Evolutionary conservation across 30 jellyfish, hydroid and myxozoan species (phyloP), one percentile per base, ranked within the genome.

Genomic region (Hydractinia symbiolongicarpus): DNA sequence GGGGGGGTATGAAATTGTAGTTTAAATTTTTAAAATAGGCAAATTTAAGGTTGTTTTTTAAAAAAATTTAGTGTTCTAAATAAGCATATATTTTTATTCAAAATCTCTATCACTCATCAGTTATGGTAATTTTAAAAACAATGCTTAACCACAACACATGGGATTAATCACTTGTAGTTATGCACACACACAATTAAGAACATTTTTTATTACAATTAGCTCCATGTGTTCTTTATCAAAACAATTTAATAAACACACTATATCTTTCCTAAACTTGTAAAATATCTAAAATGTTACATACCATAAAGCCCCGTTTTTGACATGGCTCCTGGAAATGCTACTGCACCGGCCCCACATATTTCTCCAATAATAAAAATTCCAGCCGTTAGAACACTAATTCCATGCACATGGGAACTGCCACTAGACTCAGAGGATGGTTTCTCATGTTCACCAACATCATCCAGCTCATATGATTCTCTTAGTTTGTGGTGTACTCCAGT

Each of bases 281-380:
- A 64, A 64, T n/a, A 4, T 7, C 9, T 6, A 51, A 64, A 6
- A 64, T 7, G 9, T 64, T 30, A 71, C 80, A 20, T 62, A 79
- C 87, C 87, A n/a, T 50, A 55, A 53, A 64, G 50, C 44, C 87
- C 87, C 8, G 87, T 79, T 79, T 79, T 79, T 53, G 89, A 69
- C 88, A 82, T 11, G 52, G 89, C 89, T 13, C 40, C 76, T 20
- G 89, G 89, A 69, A 82, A 73, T 11, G 89, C 88, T 14, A 82
- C 58, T 8, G 67, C 86, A 73, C 89, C 89, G 30, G 89, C 89
- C 7, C 89, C 89, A 72, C 86, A 51, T 16, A 82, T 73, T 73
- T 82, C 89, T 9, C 86, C 89, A 82, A 82, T 53, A 54, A 82
- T 82, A 55, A 82, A 82, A 7, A 73, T 73, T 14, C 88, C 89